Conservation (phyloP, 2,797 vertebrate genomes). For the Margarornis squamiger region DNA sequence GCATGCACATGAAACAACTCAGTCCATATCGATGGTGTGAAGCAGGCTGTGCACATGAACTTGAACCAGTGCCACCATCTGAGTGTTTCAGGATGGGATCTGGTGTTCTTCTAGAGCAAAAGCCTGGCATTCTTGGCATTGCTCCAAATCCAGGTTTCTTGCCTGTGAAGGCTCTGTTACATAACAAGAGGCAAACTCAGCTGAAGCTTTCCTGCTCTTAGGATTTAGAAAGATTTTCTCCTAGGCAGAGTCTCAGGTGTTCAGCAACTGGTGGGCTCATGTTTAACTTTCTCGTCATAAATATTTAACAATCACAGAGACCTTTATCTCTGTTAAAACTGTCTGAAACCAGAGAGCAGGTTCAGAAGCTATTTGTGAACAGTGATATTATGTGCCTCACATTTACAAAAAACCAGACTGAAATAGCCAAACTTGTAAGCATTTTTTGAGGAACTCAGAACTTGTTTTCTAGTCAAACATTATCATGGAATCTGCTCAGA, state of each 20-base stretch:
- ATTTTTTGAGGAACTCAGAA: not conserved
- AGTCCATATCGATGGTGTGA: fast-evolving
- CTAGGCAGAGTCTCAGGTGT: not conserved
- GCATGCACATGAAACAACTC: not conserved
- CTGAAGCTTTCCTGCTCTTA: not conserved
- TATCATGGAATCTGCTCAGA: not conserved
- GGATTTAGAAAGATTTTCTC: not conserved
- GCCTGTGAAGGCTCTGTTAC: not conserved
- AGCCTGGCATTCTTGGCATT: not conserved
- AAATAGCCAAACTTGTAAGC: not conserved
- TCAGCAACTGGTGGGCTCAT: not conserved
- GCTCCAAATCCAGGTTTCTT: not conserved
- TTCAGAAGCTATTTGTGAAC: conserved; percentile 12
- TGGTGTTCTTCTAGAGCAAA: not conserved
- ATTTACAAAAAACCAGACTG: conserved; percentile 33
- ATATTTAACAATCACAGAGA: not conserved
- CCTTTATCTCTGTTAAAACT: not conserved
- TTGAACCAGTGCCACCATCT: not conserved
- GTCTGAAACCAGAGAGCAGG: not conserved
- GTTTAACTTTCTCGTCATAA: not conserved
- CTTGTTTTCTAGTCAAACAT: not conserved
- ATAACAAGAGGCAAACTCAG: not conserved
- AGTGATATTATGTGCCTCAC: not conserved
- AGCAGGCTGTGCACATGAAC: not conserved
- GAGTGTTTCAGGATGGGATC: not conserved